Conservation (phyloP, 2,888 invertebrate genomes). For the Ellobium chinense region DNA sequence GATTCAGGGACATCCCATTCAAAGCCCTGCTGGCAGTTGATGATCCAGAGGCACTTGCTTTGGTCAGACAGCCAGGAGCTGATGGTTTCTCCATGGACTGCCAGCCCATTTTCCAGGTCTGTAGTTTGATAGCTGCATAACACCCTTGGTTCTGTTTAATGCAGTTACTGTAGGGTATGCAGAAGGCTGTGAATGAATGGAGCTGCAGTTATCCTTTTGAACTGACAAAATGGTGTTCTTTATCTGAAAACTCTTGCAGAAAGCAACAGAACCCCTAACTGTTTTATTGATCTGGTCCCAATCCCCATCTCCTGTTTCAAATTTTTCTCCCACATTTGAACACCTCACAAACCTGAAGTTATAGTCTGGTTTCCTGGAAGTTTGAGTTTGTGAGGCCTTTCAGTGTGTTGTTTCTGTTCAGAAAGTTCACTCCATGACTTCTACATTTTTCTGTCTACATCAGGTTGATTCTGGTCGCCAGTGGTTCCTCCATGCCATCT, state of each 20-base stretch:
- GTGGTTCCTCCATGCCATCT: constrained; percentile 75
- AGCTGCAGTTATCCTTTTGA: too few relatives aligned
- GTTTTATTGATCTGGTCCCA: too few relatives aligned
- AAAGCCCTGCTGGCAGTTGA: constrained; percentile 74
- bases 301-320: too few relatives aligned
- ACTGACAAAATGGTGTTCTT: too few relatives aligned
- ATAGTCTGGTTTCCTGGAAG: too few relatives aligned
- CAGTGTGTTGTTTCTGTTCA: too few relatives aligned
- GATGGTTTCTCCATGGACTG: constrained; percentile 78
- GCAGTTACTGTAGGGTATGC: background rate
- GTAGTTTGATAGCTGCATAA: background rate
- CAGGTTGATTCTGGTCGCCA: constrained; percentile 71
- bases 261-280: too few relatives aligned
- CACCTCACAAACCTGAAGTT: too few relatives aligned
- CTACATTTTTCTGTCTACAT: background rate
- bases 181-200: background rate
- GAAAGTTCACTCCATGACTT: background rate
- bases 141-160: background rate
- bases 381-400: too few relatives aligned
- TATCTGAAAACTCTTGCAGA: too few relatives aligned
- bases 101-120: constrained; percentile 76
- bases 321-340: too few relatives aligned
- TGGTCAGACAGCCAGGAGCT: constrained; percentile 68
- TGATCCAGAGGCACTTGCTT: constrained; percentile 62
- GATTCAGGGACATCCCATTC: constrained; percentile 72